Evolutionary conservation across 2,797 vertebrate genomes (phyloP).

Genomic region (Sciurus carolinensis): DNA sequence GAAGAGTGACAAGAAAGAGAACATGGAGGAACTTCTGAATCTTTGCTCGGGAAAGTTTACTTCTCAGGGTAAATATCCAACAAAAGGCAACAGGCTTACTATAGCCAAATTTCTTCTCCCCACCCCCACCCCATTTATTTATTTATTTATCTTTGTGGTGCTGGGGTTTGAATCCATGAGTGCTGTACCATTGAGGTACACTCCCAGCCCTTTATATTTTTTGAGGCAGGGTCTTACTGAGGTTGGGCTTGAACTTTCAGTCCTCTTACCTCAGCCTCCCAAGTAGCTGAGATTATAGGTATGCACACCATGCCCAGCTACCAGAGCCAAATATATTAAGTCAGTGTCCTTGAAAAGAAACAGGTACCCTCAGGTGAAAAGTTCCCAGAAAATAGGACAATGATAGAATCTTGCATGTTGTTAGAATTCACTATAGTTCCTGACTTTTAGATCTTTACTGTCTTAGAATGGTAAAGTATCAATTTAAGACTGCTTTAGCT

Average conservation of each 20-base stretch:
- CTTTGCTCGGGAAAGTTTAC: slow-evolving; percentile 95
- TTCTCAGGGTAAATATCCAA: slow-evolving; percentile 88
- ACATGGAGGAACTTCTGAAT: slow-evolving; percentile 94
- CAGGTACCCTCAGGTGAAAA: neutral
- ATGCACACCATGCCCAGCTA: too few species aligned
- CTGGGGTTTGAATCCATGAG: too few species aligned
- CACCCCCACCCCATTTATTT: too few species aligned
- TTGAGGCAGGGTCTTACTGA: too few species aligned
- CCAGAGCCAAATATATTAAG: neutral
- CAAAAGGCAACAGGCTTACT: neutral
- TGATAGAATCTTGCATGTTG: neutral
- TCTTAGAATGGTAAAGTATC: slow-evolving; percentile 31
- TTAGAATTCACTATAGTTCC: slow-evolving; percentile 42
- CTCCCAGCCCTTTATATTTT: too few species aligned
- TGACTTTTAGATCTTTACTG: slow-evolving; percentile 47
- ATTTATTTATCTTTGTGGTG: too few species aligned
- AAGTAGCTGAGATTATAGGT: too few species aligned
- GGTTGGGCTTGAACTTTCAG: too few species aligned
- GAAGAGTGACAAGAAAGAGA: slow-evolving; percentile 87
- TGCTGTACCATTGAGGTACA: too few species aligned
- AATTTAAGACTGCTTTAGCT: slow-evolving; percentile 27
- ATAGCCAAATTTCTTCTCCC: too few species aligned
- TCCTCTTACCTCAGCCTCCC: too few species aligned
- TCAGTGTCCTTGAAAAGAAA: slow-evolving; percentile 28
- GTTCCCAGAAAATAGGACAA: slow-evolving; percentile 28